Conservation (phyloP, 2,113 vertebrate species). For the Amazona vittata region DNA sequence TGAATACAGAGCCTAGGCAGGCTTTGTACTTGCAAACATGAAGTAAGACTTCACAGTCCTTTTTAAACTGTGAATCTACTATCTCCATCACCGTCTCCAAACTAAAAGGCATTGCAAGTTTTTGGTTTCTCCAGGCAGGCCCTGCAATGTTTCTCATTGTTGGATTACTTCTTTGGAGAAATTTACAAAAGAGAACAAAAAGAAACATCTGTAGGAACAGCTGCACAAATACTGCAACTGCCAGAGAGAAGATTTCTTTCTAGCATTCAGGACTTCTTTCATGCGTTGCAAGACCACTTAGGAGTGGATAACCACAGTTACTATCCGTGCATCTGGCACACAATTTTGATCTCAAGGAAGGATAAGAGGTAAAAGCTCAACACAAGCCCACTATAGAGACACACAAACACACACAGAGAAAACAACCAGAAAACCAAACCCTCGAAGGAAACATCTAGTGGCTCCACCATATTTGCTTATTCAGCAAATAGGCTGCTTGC, state of each 20-base stretch:
- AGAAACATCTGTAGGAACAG: slow-evolving; percentile 33
- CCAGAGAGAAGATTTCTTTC: slow-evolving; percentile 6
- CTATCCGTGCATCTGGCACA: background rate
- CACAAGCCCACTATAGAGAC: background rate
- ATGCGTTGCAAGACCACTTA: slow-evolving; percentile 6
- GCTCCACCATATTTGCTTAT: background rate
- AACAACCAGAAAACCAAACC: background rate
- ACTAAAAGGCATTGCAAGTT: background rate
- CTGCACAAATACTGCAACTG: slow-evolving; percentile 57
- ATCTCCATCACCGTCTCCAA: background rate
- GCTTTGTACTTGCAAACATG: background rate
- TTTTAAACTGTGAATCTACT: background rate
- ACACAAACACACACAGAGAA: background rate
- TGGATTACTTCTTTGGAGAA: background rate
- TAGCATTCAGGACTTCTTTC: background rate
- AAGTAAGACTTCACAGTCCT: background rate
- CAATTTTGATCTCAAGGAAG: background rate
- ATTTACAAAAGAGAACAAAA: background rate
- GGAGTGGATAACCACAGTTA: background rate
- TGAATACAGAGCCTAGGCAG: background rate
- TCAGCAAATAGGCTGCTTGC: background rate
- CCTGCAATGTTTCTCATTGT: background rate
- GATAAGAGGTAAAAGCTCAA: background rate
- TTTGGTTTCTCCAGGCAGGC: background rate
- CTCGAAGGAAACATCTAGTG: background rate